Conservation (phyloP, 2,888 invertebrate species). For the Lypha dubia region DNA sequence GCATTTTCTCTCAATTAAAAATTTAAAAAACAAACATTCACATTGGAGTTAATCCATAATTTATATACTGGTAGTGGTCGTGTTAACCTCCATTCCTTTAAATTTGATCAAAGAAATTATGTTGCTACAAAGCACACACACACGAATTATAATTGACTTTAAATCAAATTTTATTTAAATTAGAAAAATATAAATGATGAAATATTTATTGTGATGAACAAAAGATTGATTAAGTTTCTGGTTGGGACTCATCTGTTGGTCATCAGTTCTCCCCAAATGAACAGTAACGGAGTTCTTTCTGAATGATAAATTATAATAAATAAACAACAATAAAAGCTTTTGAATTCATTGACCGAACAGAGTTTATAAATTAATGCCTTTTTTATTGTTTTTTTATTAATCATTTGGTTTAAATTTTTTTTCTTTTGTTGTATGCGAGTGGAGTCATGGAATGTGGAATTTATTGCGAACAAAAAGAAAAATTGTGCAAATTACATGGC, state of each 20-base stretch:
- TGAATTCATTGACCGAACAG: conserved; percentile 8
- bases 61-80: too few relatives aligned
- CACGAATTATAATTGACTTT: background rate
- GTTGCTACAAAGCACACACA: background rate
- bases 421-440: background rate
- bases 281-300: conserved; percentile 15
- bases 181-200: background rate
- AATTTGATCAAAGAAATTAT: background rate
- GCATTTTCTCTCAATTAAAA: too few relatives aligned
- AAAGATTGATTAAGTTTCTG: background rate
- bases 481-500: conserved; percentile 61
- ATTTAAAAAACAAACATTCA: too few relatives aligned
- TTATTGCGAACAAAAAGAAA: conserved; percentile 11
- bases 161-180: background rate
- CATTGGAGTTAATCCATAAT: too few relatives aligned
- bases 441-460: conserved; percentile 1
- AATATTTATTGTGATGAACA: conserved; percentile 12
- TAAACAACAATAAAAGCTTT: conserved; percentile 27
- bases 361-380: conserved; percentile 18
- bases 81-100: background rate
- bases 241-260: too few relatives aligned
- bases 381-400: background rate
- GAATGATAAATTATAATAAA: conserved; percentile 3
- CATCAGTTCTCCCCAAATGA: background rate
- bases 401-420: background rate